Percentiles rank a stretch among this genome's conserved stretches.
phyloP scores from a whole-genome alignment of 2,888 invertebrate species.

The Myathropa florea region DNA sequence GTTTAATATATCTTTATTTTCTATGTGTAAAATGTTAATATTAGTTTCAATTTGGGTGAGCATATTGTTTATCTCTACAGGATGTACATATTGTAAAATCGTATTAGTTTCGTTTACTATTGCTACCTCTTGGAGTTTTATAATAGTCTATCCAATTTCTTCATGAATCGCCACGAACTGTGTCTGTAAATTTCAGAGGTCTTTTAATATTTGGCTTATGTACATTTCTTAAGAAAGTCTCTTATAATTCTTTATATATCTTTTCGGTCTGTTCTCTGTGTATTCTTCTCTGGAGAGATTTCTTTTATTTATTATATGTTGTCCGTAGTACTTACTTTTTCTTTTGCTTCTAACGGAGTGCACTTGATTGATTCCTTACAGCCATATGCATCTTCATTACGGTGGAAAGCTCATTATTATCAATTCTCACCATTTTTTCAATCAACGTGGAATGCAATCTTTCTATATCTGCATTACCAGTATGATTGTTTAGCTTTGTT shows the following conservation, averaged over 20 bases:
- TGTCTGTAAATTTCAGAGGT: conserved; percentile 34
- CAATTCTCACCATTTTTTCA: background rate
- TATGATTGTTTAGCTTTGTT: background rate
- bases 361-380: background rate
- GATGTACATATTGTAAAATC: conserved; percentile 36
- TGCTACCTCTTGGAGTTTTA: conserved; percentile 20
- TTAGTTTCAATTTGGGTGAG: conserved; percentile 34
- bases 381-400: background rate
- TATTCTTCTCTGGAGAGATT: too few relatives aligned
- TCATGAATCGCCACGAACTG: conserved; percentile 11
- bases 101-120: conserved; percentile 29
- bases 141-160: conserved; percentile 16
- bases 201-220: conserved; percentile 53
- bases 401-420: background rate
- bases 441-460: background rate
- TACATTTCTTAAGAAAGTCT: conserved; percentile 37
- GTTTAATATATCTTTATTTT: background rate
- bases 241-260: conserved; percentile 47
- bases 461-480: too few relatives aligned
- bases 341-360: too few relatives aligned
- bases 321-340: conserved; percentile 19
- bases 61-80: conserved; percentile 22
- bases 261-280: conserved; percentile 7
- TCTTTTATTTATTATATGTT: conserved; percentile 14
- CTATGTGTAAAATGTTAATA: conserved; percentile 16